Base-by-base conservation (phyloP, 2,797 vertebrate genomes). In the Clarias fuscus region DNA sequence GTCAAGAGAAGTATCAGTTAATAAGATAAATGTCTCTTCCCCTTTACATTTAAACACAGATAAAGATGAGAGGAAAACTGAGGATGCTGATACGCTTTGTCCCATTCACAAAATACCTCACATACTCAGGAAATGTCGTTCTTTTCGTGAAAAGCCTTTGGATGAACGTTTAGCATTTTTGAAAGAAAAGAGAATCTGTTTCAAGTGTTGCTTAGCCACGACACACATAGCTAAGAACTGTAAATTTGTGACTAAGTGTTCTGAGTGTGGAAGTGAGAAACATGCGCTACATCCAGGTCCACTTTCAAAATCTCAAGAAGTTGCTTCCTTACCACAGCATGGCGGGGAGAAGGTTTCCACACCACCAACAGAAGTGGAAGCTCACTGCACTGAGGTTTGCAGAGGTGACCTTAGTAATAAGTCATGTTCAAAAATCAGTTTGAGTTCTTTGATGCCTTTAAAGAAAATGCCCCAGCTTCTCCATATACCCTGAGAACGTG, bases 91-190 rank as follows among this genome's bases (percentile, higher is more conserved):
- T 5, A 65, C 17, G 1, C 58, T 43, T 43, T 86, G 82, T 53
- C 61, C 71, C 2, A 75, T 89, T 30, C 88, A 89, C 48, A 88
- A 58, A 30, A 91, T 86, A 72, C 85, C 71, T 3, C 85, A 90
- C 62, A 7, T 59, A 82, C 83, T 59, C 75, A n/a, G 62, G 62
- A 64, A 64, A 64, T 64, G 7, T 43, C 7, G 43, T 43, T 43
- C 43, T 7, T 8, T 43, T 43, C 43, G 7, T 43, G 43, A 43
- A 43, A 43, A 43, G 33, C 33, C 33, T 33, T 33, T 33, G 33
- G 33, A 30, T 30, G 30, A 30, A 30, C 30, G 30, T 13, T 1
- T 56, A 7, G 53, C 53, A 56, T 56, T 56, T 56, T 56, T 56
- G 53, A 56, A 56, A 56, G 53, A 56, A 56, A 56, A 56, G 13